Conservation (phyloP, 2,888 invertebrate genomes). For the Beris morrisii region DNA sequence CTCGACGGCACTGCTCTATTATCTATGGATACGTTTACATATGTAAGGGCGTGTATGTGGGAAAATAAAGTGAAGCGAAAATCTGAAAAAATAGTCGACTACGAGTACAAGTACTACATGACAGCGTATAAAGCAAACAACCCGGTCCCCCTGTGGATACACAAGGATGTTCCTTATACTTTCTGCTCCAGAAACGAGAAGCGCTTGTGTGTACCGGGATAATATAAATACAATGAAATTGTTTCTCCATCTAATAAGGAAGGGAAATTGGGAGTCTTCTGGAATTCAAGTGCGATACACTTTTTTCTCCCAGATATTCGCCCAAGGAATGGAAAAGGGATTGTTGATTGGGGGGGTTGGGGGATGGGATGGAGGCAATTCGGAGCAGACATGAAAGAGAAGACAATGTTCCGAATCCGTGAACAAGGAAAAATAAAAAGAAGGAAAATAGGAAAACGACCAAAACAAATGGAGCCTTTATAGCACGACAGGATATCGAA, state of each 20-base stretch:
- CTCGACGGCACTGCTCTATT: conserved; percentile 21
- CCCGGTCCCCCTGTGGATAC: conserved; percentile 22
- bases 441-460: conserved; percentile 26
- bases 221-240: conserved; percentile 33
- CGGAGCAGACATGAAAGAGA: no score
- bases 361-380: background rate
- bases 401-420: no score
- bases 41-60: conserved; percentile 32
- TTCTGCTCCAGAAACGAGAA: conserved; percentile 1
- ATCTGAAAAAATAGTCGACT: conserved; percentile 32
- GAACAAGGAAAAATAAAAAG: background rate
- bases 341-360: background rate
- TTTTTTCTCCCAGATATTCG: conserved; percentile 20
- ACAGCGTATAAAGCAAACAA: conserved; percentile 32
- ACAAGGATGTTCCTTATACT: conserved; percentile 9
- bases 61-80: conserved; percentile 31
- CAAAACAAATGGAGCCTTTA: conserved; percentile 29
- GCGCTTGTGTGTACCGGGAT: conserved; percentile 8
- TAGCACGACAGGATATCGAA: conserved; percentile 28
- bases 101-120: conserved; percentile 32
- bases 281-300: conserved; percentile 17
- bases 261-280: conserved; percentile 15
- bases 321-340: conserved; percentile 10
- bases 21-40: conserved; percentile 32
- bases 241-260: conserved; percentile 30